Percentiles rank a stretch among this genome's conserved stretches.
phyloP scores from a whole-genome alignment of 1,140 invertebrate genomes.

The Drosophila orosa region DNA sequence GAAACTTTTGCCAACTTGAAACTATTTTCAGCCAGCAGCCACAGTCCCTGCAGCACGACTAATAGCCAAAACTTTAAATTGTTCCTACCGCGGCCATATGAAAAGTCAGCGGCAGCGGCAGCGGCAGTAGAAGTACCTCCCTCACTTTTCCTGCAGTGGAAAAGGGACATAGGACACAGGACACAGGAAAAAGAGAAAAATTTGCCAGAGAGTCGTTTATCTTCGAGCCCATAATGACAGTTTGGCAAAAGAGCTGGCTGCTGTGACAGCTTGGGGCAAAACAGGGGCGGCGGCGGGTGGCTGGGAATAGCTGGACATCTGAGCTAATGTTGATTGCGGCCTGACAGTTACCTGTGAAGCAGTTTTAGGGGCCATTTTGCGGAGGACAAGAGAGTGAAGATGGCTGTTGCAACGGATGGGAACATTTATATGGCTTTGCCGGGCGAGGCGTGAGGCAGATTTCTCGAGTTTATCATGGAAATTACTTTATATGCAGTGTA shows the following conservation, averaged over 20 bases:
- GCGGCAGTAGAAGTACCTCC: not conserved
- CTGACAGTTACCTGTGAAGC: constrained; percentile 52
- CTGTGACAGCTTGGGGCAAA: constrained; percentile 61
- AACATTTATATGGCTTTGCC: constrained; percentile 13
- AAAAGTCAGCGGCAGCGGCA: constrained; percentile 66
- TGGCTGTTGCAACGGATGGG: constrained; percentile 28
- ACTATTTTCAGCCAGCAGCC: constrained; percentile 61
- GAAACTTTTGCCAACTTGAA: constrained; percentile 77
- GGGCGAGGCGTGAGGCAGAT: not conserved
- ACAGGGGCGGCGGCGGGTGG: constrained; percentile 6
- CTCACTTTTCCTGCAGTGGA: constrained; percentile 16
- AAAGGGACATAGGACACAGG: not conserved
- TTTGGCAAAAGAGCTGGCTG: constrained; percentile 69
- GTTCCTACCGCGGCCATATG: constrained; percentile 75
- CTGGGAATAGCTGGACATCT: constrained; percentile 29
- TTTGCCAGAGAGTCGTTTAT: constrained; percentile 76
- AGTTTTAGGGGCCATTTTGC: constrained; percentile 14
- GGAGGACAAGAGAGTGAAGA: constrained; percentile 2
- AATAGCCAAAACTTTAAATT: constrained; percentile 82
- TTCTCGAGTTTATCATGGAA: not conserved
- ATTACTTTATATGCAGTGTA: not conserved
- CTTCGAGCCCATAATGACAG: constrained; percentile 79
- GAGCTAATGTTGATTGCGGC: constrained; percentile 54
- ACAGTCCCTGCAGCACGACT: constrained; percentile 43
- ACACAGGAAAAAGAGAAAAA: constrained; percentile 39